Evolutionary conservation across 2,113 vertebrate genomes (phyloP).

Genomic region (Leucopsar rothschildi): DNA sequence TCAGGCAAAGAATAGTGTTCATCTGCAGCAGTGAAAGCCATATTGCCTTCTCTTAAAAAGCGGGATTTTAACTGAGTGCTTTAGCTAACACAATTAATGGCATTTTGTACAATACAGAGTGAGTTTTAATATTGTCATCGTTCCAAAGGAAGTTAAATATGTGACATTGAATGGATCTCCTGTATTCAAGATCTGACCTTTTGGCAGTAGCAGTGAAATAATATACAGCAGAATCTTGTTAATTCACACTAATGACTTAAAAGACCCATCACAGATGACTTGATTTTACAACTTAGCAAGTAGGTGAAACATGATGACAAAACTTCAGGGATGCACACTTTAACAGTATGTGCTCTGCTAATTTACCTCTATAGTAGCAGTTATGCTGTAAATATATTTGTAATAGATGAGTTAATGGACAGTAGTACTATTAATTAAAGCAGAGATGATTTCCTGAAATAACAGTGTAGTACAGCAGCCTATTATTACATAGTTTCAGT

Average conservation of each 20-base stretch:
- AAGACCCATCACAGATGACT: not conserved
- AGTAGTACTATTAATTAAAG: not conserved
- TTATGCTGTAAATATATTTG: not conserved
- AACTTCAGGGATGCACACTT: not conserved
- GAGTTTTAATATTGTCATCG: not conserved
- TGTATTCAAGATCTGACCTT: not conserved
- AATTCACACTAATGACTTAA: constrained; percentile 42
- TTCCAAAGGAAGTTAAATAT: not conserved
- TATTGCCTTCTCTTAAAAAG: not conserved
- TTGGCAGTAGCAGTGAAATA: constrained; percentile 15
- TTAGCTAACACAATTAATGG: not conserved
- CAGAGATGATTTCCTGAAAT: not conserved
- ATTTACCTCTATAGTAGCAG: not conserved
- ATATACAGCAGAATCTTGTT: constrained; percentile 33
- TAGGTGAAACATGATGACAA: constrained; percentile 30
- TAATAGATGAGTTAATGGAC: not conserved
- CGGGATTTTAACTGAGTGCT: not conserved
- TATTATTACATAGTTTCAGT: not conserved
- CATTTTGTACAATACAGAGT: not conserved
- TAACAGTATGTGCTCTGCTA: not conserved
- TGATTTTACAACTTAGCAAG: constrained; percentile 46
- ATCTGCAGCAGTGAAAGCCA: not conserved
- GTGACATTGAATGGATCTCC: not conserved
- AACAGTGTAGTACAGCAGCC: not conserved
- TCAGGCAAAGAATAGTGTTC: not conserved